These are phyloP conservation scores for Macroglossus sobrinus DNA, from an alignment of 2,113 vertebrate genomes.

Conservation along the genomic window DNA sequence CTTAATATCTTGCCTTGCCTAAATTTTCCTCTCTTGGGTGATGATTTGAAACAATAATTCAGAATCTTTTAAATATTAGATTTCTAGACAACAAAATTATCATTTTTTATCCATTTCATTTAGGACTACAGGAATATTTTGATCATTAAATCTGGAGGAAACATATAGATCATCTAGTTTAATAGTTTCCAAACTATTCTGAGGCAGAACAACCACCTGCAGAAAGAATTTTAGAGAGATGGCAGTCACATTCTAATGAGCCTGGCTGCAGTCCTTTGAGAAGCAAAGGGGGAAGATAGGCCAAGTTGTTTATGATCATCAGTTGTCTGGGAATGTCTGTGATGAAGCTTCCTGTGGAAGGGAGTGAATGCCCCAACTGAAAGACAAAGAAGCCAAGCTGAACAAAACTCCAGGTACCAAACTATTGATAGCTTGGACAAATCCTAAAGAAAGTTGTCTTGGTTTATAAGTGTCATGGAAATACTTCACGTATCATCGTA, in stretches of 20 bases:
- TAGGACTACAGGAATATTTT: neutral
- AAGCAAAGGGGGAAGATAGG: neutral
- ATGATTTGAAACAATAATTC: neutral
- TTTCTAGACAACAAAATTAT: neutral
- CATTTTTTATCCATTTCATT: neutral
- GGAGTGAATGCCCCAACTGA: accelerated
- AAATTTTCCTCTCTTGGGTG: neutral
- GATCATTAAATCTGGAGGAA: neutral
- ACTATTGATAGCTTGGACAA: neutral
- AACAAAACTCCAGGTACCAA: neutral
- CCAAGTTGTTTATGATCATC: neutral
- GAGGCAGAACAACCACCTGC: neutral
- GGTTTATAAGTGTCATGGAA: neutral
- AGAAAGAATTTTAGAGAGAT: neutral
- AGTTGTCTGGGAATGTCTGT: neutral
- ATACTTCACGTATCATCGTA: neutral
- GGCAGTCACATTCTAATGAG: neutral
- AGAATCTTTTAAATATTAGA: constrained; percentile 4
- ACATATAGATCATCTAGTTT: neutral
- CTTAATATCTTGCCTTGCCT: neutral
- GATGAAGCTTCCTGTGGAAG: neutral
- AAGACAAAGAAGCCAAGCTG: neutral
- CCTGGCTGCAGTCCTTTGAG: neutral
- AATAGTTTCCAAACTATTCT: neutral
- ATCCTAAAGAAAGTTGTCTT: neutral